Evolutionary conservation across 2,888 invertebrate species (phyloP).

Genomic region (Phytoseiulus persimilis): DNA sequence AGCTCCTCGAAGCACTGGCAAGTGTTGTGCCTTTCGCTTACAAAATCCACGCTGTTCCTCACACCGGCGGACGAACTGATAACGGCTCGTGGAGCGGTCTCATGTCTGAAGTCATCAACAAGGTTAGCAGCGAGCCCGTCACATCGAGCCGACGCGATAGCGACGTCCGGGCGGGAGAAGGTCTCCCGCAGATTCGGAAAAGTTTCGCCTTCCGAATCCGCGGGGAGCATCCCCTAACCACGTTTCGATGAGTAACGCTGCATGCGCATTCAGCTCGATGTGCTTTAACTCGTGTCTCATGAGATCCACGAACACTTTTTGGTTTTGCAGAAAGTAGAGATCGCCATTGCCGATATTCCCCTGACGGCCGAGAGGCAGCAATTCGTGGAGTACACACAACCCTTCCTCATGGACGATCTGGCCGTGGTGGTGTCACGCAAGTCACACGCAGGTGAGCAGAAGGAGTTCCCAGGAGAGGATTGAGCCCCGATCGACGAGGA

Average conservation of each 20-base stretch:
- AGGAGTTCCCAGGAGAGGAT: background rate
- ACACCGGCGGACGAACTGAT: conserved; percentile 25
- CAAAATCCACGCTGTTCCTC: conserved; percentile 24
- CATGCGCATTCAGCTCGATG: too few relatives aligned
- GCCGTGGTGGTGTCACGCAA: conserved; percentile 24
- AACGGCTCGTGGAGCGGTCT: conserved; percentile 35
- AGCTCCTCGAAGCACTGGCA: conserved; percentile 34
- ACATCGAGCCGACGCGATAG: background rate
- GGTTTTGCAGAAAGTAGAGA: conserved; percentile 26
- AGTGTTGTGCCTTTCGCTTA: conserved; percentile 22
- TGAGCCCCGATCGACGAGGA: background rate
- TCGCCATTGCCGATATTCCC: conserved; percentile 28
- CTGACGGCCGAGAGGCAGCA: conserved; percentile 27
- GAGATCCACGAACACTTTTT: too few relatives aligned
- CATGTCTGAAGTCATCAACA: conserved; percentile 30
- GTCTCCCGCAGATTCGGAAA: too few relatives aligned
- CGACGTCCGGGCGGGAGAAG: too few relatives aligned
- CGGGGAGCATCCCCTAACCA: too few relatives aligned
- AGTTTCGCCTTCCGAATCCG: too few relatives aligned
- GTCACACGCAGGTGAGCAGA: conserved; percentile 11
- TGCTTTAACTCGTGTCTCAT: too few relatives aligned
- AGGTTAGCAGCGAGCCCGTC: background rate
- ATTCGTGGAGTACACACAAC: conserved; percentile 25
- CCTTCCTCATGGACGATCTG: conserved; percentile 28
- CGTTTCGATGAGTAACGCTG: too few relatives aligned